These are phyloP conservation scores for Smutsia temminckii DNA, from an alignment of 2,797 vertebrate species.

Conservation along the genomic window DNA sequence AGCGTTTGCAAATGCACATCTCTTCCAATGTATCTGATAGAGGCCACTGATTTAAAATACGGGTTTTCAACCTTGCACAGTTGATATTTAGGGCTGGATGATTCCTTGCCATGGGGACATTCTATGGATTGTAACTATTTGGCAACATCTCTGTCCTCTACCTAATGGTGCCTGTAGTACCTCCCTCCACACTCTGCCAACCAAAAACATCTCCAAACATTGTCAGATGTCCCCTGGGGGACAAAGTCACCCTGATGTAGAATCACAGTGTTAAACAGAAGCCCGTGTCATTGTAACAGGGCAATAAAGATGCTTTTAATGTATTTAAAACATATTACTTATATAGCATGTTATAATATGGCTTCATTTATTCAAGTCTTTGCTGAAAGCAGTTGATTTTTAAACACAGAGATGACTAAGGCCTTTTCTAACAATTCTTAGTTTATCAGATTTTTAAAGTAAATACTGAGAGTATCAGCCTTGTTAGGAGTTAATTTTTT, in stretches of 20 bases:
- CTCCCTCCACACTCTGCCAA: background rate
- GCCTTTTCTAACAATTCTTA: slow-evolving; percentile 46
- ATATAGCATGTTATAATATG: background rate
- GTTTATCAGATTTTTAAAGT: slow-evolving; percentile 32
- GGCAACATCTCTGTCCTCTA: background rate
- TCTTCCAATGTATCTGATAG: background rate
- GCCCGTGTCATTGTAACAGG: background rate
- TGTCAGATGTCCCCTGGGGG: background rate
- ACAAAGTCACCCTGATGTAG: background rate
- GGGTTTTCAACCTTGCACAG: background rate
- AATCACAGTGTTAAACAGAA: background rate
- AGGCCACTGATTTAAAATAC: background rate
- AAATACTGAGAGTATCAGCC: background rate
- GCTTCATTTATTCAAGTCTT: slow-evolving; percentile 32
- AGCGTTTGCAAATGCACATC: background rate
- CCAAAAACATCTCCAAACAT: background rate
- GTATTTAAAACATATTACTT: slow-evolving; percentile 31
- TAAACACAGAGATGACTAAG: slow-evolving; percentile 25
- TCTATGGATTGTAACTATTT: background rate
- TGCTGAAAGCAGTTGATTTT: slow-evolving; percentile 27
- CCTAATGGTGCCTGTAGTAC: background rate
- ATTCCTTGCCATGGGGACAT: accelerated
- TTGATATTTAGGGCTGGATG: background rate
- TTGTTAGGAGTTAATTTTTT: slow-evolving; percentile 23
- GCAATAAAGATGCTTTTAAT: background rate